These are phyloP conservation scores for Leucozona laternaria DNA, from an alignment of 2,888 invertebrate species.

Conservation along the genomic window DNA sequence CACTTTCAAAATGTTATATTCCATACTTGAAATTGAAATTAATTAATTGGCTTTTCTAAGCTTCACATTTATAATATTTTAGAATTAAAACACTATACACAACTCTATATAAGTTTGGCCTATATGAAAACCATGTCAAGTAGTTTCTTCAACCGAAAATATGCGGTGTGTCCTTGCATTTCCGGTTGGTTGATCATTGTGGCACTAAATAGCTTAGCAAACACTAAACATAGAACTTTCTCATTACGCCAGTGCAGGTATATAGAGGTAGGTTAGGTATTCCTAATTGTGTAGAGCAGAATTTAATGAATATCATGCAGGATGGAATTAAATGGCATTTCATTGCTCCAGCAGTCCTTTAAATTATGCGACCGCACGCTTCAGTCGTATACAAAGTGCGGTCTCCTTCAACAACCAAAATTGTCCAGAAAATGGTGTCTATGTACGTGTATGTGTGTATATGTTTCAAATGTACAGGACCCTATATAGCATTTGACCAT, in stretches of 20 bases:
- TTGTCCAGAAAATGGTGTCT: slow-evolving; percentile 44
- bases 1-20: slow-evolving; percentile 22
- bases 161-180: slow-evolving; percentile 33
- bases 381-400: slow-evolving; percentile 44
- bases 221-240: slow-evolving; percentile 31
- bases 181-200: slow-evolving; percentile 37
- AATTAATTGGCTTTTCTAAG: slow-evolving; percentile 29
- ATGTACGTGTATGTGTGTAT: slow-evolving; percentile 5
- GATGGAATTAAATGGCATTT: slow-evolving; percentile 74
- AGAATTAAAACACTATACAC: too few relatives aligned
- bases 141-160: slow-evolving; percentile 34
- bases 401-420: slow-evolving; percentile 51
- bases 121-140: slow-evolving; percentile 44
- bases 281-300: slow-evolving; percentile 46
- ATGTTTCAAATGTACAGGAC: slow-evolving; percentile 3
- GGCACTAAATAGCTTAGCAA: slow-evolving; percentile 46
- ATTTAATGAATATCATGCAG: slow-evolving; percentile 55
- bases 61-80: slow-evolving; percentile 7
- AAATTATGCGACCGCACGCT: slow-evolving; percentile 75
- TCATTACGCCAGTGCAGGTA: slow-evolving; percentile 38
- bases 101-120: slow-evolving; percentile 5
- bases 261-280: too few relatives aligned
- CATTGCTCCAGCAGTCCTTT: slow-evolving; percentile 71
- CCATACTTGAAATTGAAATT: slow-evolving; percentile 15
- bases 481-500: slow-evolving; percentile 22